Evolutionary conservation across 2,113 vertebrate genomes (phyloP), one percentile per base, ranked within the genome.

Genomic region (Datnioides undecimradiatus): DNA sequence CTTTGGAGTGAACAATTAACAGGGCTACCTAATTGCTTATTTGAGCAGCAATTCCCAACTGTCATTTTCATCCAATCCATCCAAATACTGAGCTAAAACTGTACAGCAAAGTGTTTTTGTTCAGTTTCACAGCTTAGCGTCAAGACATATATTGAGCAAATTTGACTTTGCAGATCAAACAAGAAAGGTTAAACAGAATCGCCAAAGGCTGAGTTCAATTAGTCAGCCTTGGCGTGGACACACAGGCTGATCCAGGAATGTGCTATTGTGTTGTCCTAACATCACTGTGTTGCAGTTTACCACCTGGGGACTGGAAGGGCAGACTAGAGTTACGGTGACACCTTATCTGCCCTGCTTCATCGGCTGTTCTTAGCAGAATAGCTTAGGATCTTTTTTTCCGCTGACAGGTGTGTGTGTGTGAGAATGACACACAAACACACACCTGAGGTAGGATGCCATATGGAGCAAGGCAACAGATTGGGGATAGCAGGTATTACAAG

Each of bases 321-420:
- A 72, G 88, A 83, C 67, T 87, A 52, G 79, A 82, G 86, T 87
- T 94, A 73, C 89, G 80, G 52, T 74, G 86, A 93, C 90, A 93
- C 88, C 87, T 72, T 91, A 93, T 87, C 90, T 82, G 49, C 57
- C 41, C 75, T 29, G 64, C 78, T 75, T 68, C 85, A 82, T 70
- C 81, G 25, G 31, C 55, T 72, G 57, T 62, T 55, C 58, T 80
- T 43, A 65, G 73, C 33, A 66, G 78, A 87, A 86, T 59, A 76
- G 76, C 73, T 80, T 78, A 84, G 72, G 84, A 84, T 74, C 73
- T 75, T 74, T 59, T 59, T 54, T 73, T 51, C 83, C 82, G 69
- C 19, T 77, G 81, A 78, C 85, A 86, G 75, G 66, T 84, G 89
- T 76, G 84, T 55, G 55, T 62, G 52, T 54, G 63, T 72, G 60